A percentile compares a stretch with the other conserved stretches of the same genome.
These are phyloP conservation scores for Onychorhynchus coronatus DNA, from an alignment of 2,113 vertebrate species.

Conservation along the genomic window DNA sequence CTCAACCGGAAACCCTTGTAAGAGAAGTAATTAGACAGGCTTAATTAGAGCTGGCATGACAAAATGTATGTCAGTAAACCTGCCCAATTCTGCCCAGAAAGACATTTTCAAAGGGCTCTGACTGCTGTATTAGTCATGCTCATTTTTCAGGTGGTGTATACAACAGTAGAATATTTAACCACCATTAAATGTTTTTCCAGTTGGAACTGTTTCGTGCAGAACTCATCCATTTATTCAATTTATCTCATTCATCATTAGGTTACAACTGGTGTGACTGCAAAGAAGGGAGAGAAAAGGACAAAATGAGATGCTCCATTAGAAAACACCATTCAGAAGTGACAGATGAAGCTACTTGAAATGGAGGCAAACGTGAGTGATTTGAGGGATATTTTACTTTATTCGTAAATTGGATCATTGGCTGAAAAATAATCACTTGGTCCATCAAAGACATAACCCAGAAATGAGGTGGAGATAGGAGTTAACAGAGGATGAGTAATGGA, in stretches of 20 bases:
- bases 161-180: constrained; percentile 1
- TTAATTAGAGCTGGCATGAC: constrained; percentile 47
- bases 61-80: neutral
- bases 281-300: neutral
- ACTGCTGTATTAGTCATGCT: neutral
- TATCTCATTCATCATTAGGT: neutral
- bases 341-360: constrained; percentile 10
- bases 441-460: constrained; percentile 8
- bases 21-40: constrained; percentile 27
- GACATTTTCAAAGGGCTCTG: neutral
- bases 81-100: neutral
- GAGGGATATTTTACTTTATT: neutral
- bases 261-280: neutral
- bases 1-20: constrained; percentile 18
- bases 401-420: neutral
- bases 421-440: constrained; percentile 34
- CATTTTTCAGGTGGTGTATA: neutral
- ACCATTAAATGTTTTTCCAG: neutral
- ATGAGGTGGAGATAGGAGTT: neutral
- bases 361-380: neutral
- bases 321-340: neutral
- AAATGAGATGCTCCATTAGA: constrained; percentile 14
- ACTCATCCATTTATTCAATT: constrained; percentile 7
- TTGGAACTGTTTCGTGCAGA: neutral
- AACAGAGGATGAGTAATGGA: constrained; percentile 16